Evolutionary conservation across 2,113 vertebrate species (phyloP).

Genomic region (Engraulis encrasicolus): DNA sequence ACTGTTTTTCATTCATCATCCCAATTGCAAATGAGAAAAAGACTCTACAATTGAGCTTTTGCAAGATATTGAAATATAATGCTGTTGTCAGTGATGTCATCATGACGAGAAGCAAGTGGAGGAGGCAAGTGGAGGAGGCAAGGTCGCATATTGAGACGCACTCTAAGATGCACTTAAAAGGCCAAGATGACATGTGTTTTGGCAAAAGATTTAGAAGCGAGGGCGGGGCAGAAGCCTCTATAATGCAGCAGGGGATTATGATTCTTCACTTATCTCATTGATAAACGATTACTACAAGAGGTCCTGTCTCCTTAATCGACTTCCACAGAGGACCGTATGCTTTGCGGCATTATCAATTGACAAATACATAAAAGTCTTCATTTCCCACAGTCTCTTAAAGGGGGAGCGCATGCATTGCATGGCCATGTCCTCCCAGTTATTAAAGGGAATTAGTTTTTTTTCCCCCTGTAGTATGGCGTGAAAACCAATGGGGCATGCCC

Average conservation of each 20-base stretch:
- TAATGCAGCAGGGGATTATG: not conserved
- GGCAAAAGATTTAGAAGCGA: not conserved
- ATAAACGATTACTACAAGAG: not conserved
- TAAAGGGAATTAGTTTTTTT: not conserved
- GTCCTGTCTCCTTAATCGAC: not conserved
- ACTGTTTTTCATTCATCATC: too few species aligned
- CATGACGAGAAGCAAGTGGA: too few species aligned
- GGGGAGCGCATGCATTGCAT: too few species aligned
- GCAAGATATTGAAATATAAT: too few species aligned
- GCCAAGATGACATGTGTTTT: not conserved
- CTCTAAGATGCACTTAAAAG: not conserved
- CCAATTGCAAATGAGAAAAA: too few species aligned
- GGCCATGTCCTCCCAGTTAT: not conserved
- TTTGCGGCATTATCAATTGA: conserved; percentile 3
- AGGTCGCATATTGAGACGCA: too few species aligned
- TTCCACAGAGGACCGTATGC: not conserved
- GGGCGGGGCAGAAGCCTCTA: not conserved
- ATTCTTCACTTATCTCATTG: conserved; percentile 9
- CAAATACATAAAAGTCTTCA: not conserved
- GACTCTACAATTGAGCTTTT: too few species aligned
- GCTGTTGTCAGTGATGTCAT: too few species aligned
- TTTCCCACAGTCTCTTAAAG: not conserved
- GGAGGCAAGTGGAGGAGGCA: too few species aligned
- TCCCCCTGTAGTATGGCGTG: not conserved
- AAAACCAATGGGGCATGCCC: conserved; percentile 1